These are phyloP conservation scores for Condylura cristata DNA, from an alignment of 2,113 vertebrate species.

Conservation along the genomic window DNA sequence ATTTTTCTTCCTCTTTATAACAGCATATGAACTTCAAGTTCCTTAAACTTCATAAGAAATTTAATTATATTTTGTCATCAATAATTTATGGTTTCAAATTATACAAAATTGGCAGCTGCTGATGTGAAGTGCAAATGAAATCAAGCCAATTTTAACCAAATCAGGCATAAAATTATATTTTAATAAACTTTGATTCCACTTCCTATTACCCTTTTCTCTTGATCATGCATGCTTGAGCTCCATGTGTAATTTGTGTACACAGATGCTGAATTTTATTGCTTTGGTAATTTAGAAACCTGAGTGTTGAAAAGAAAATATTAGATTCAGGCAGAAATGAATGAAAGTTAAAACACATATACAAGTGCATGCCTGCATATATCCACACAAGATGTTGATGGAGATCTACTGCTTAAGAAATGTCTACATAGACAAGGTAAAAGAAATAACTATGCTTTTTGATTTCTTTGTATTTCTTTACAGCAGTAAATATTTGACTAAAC, in stretches of 20 bases:
- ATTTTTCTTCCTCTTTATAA: slow-evolving; percentile 44
- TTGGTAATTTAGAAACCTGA: slow-evolving; percentile 61
- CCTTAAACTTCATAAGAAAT: slow-evolving; percentile 66
- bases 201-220: slow-evolving; percentile 56
- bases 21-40: neutral
- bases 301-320: slow-evolving; percentile 27
- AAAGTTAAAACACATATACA: neutral
- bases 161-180: slow-evolving; percentile 76
- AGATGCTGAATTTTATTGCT: slow-evolving; percentile 57
- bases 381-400: neutral
- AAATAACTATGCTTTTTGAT: neutral
- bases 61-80: slow-evolving; percentile 75
- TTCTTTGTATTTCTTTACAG: neutral
- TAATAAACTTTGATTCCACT: slow-evolving; percentile 69
- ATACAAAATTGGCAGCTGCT: slow-evolving; percentile 69
- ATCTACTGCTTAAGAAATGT: neutral
- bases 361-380: neutral
- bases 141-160: slow-evolving; percentile 71
- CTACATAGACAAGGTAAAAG: neutral
- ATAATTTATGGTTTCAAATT: slow-evolving; percentile 74
- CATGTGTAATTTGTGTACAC: slow-evolving; percentile 57
- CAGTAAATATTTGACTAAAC: neutral
- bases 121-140: slow-evolving; percentile 73
- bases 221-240: slow-evolving; percentile 40
- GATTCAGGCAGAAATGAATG: neutral